Evolutionary conservation across 2,888 invertebrate species (phyloP).

Genomic region (Colostygia pectinataria): DNA sequence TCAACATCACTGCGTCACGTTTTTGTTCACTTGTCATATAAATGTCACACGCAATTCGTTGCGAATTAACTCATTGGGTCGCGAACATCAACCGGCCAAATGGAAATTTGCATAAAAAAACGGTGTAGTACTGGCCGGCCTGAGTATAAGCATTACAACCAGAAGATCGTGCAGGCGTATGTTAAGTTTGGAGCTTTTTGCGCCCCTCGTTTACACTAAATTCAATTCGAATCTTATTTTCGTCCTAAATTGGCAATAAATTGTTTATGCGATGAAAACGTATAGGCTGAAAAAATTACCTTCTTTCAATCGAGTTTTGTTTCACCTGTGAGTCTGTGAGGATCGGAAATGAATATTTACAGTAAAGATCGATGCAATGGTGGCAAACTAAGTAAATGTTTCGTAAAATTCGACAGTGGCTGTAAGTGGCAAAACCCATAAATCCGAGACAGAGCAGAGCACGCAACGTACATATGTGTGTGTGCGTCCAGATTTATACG

Average conservation of each 20-base stretch:
- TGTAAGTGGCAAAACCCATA: slow-evolving; percentile 55
- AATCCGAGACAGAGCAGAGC: slow-evolving; percentile 57
- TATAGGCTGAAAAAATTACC: slow-evolving; percentile 14
- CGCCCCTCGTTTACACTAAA: slow-evolving; percentile 36
- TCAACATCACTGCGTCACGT: slow-evolving; percentile 64
- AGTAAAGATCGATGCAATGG: slow-evolving; percentile 15
- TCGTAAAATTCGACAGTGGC: slow-evolving; percentile 55
- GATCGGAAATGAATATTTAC: slow-evolving; percentile 20
- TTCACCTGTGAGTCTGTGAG: slow-evolving; percentile 22
- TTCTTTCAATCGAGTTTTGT: slow-evolving; percentile 30
- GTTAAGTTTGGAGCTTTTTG: slow-evolving; percentile 34
- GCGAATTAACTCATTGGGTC: slow-evolving; percentile 70
- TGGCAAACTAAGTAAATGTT: slow-evolving; percentile 31
- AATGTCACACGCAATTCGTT: slow-evolving; percentile 73
- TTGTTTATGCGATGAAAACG: slow-evolving; percentile 40
- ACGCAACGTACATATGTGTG: slow-evolving; percentile 67
- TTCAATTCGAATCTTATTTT: slow-evolving; percentile 38
- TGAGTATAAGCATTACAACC: slow-evolving; percentile 41
- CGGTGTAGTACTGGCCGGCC: slow-evolving; percentile 24
- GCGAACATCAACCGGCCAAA: slow-evolving; percentile 70
- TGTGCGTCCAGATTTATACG: slow-evolving; percentile 63
- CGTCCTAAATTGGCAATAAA: slow-evolving; percentile 44
- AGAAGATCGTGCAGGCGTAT: slow-evolving; percentile 30
- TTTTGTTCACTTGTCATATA: slow-evolving; percentile 77
- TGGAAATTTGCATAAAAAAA: slow-evolving; percentile 77